phyloP scores from a whole-genome alignment of 2,113 vertebrate genomes.

The Brachyhypopomus gauderio region DNA sequence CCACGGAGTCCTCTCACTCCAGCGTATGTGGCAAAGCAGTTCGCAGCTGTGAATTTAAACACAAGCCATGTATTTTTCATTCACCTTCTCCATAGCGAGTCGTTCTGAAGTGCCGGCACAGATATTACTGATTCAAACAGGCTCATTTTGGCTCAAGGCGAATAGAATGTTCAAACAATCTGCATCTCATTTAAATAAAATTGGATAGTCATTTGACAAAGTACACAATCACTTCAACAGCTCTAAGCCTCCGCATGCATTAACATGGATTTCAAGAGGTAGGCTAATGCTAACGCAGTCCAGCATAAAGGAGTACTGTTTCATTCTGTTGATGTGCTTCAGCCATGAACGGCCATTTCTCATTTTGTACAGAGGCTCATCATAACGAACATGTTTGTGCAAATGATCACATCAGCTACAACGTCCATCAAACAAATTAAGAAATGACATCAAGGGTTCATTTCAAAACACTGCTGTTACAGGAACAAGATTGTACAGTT shows the following conservation, averaged over 20 bases:
- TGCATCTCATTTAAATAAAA: constrained; percentile 28
- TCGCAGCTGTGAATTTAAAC: not conserved
- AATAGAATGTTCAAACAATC: constrained; percentile 22
- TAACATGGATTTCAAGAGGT: not conserved
- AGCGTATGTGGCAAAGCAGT: not conserved
- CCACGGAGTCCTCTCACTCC: not conserved
- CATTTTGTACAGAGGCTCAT: too few relatives aligned
- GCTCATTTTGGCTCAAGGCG: not conserved
- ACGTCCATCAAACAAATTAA: not conserved
- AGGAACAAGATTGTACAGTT: too few relatives aligned
- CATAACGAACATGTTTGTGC: too few relatives aligned
- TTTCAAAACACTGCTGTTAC: too few relatives aligned
- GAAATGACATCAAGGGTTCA: too few relatives aligned
- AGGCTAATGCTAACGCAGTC: not conserved
- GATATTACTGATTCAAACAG: not conserved
- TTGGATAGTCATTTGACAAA: not conserved
- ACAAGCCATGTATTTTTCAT: not conserved
- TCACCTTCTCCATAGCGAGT: not conserved
- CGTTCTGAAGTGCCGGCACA: not conserved
- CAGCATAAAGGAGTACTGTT: too few relatives aligned
- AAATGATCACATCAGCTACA: too few relatives aligned
- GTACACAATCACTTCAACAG: not conserved
- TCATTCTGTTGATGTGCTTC: too few relatives aligned
- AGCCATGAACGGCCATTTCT: too few relatives aligned
- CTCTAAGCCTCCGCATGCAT: not conserved